Evolutionary conservation across 2,113 vertebrate species (phyloP), one percentile per base, ranked within the genome.

Genomic region (Scortum barcoo): DNA sequence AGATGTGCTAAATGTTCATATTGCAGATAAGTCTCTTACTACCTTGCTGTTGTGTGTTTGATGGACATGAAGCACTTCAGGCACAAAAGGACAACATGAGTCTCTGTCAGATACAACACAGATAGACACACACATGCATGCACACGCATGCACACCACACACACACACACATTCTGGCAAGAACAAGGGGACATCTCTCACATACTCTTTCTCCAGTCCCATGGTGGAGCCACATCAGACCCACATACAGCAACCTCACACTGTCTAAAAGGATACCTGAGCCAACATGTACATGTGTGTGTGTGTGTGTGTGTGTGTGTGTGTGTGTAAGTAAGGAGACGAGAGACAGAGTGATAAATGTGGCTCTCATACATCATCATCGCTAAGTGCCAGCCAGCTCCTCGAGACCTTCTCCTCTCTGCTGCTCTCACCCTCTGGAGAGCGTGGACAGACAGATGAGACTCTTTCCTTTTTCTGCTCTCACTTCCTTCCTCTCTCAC

Each of bases 261-360:
- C 86, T 93, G 88, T 93, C 78, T 53, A 36, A 69, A 69, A 28
- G 57, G 92, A 90, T 56, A 92, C 75, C 89, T 78, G 86, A 92
- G 86, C 83, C 83, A 78, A 33, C 36, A 13, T 56, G 40, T 78
- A 33, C 68, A 68, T 38, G 22, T 77, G 38, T 80, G 68, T 78
- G 51, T 36, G 67, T 62, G 42, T 75, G 76, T 46, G 20, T 63
- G 40, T 26, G 53, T 77, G 28, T 46, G 68, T 60, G 48, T 74
- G 28, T 62, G 67, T 88, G 73, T 87, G 58, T 85, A 78, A 84
- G 63, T 72, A 65, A 74, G 65, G 54, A 80, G 57, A 74, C 44
- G 61, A 78, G 78, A 86, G n/a, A n/a, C 78, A 83, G 24, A 69
- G 44, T 77, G 78, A 93, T 78, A 65, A 85, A 93, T 79, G 79